Evolutionary conservation across 1,140 invertebrate genomes (phyloP).

Genomic region (Elysia chlorotica): DNA sequence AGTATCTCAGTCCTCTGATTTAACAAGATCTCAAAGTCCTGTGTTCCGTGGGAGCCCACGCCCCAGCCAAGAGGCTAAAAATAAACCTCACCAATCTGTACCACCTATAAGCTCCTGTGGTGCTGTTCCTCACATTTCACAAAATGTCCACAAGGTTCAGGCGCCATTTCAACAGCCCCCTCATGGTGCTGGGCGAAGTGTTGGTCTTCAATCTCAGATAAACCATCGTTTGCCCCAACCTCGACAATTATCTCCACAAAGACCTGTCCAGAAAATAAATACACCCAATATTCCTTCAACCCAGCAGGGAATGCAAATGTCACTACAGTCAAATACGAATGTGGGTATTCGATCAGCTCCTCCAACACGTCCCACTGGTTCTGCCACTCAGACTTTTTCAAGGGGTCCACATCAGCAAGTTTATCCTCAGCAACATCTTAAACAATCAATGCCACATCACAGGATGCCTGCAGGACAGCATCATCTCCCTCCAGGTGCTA

Average conservation of each 20-base stretch:
- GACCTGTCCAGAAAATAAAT: too few relatives aligned
- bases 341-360: too few relatives aligned
- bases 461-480: neutral
- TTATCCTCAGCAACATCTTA: neutral
- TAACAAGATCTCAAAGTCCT: neutral
- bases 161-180: neutral
- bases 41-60: neutral
- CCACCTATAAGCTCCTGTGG: neutral
- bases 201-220: too few relatives aligned
- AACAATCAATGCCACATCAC: neutral
- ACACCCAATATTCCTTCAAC: too few relatives aligned
- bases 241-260: too few relatives aligned
- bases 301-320: too few relatives aligned
- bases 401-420: neutral
- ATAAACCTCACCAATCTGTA: neutral
- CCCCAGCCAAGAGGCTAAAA: neutral
- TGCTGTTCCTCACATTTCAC: neutral
- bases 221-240: too few relatives aligned
- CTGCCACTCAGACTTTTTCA: too few relatives aligned
- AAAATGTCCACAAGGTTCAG: neutral
- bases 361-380: too few relatives aligned
- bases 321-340: too few relatives aligned
- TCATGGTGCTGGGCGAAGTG: too few relatives aligned
- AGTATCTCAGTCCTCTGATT: slow-evolving; percentile 9
- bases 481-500: neutral